phyloP scores from a whole-genome alignment of 2,113 vertebrate species.

The Heteronetta atricapilla region DNA sequence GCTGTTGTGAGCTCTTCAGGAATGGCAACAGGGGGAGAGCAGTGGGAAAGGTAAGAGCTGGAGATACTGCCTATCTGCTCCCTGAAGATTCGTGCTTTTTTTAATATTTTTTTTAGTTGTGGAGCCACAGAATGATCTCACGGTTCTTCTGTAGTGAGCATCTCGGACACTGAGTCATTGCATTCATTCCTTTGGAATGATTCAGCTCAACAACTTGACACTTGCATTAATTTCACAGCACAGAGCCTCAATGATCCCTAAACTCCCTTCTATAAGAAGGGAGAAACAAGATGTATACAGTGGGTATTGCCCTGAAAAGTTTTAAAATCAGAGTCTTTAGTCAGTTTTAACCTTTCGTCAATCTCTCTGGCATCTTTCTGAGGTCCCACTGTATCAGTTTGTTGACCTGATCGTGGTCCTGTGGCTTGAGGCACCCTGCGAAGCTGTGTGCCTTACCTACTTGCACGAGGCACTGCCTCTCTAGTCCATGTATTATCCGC shows the following conservation, averaged over 20 bases:
- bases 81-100: neutral
- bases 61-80: neutral
- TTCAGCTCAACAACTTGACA: conserved; percentile 67
- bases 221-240: conserved; percentile 61
- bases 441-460: neutral
- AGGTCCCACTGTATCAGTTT: neutral
- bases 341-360: neutral
- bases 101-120: neutral
- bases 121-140: conserved; percentile 41
- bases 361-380: neutral
- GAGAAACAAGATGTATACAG: conserved; percentile 1
- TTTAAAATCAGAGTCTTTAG: neutral
- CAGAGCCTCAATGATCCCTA: conserved; percentile 19
- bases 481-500: neutral
- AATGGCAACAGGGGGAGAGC: neutral
- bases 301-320: neutral
- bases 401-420: neutral
- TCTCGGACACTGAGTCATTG: conserved; percentile 57
- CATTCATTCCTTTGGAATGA: conserved; percentile 74
- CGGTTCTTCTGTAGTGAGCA: conserved; percentile 39
- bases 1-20: neutral
- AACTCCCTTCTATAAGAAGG: conserved; percentile 17
- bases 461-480: neutral
- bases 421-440: neutral
- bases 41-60: neutral